Base-by-base conservation (phyloP, 2,113 vertebrate species). In the Tragelaphus scriptus region DNA sequence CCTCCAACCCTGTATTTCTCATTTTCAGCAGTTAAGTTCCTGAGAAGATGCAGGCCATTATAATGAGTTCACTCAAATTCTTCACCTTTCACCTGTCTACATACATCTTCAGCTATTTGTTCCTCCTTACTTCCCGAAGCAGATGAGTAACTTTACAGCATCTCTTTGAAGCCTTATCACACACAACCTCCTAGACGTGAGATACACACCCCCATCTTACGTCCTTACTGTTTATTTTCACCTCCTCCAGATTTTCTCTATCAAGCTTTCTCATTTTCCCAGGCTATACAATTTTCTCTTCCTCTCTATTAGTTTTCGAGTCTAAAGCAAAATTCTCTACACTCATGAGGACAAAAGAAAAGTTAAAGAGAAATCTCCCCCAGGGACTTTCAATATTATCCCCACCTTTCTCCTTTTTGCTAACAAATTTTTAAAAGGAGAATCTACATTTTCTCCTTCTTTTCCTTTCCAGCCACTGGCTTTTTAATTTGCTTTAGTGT, bases 1-100 rank as follows among this genome's bases (percentile, higher is more conserved):
- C 15, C 47, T 36, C 61, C 71, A 90, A 81, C 17, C 9, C 56
- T 97, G 63, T 26, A 77, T 93, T 96, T 97, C 94, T 97, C 87
- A 90, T 95, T 96, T 91, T 92, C 63, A 88, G 47, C 21, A 92
- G 59, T 85, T 51, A 61, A 16, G 9, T n/a, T 71, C 63, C 16
- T 47, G n/a, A 92, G 49, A 90, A 85, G 30, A 32, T n/a, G 5
- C 53, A 97, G 58, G 13, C 17, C 32, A 77, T 55, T 10, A 40
- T 36, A 32, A 28, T 36, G 36, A 88, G 75, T 79, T 93, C 82
- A 49, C 71, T 91, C 28, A 89, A 55, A 63, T 40, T 87, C 89
- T 85, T 91, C 44, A 40, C 44, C 84, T 93, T 95, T 94, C 12
- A 40, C 10, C 19, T 53, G 25, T 79, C 86, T 47, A 32, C 49